Base-by-base conservation (phyloP, 2,797 vertebrate genomes). In the Tarsius wallacei region DNA sequence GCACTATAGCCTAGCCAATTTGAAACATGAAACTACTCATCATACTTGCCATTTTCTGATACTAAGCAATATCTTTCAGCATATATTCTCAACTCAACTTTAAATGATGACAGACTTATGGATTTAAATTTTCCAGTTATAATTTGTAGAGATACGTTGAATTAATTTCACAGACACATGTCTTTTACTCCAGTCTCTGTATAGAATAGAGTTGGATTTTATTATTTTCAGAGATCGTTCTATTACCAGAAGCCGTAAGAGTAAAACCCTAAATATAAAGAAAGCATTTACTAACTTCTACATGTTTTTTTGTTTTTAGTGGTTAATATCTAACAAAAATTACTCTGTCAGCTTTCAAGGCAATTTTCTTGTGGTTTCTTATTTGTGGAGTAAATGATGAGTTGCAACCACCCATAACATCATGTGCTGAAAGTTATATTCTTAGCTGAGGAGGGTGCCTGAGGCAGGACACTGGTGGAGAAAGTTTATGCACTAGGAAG, bases 301-400 rank as follows among this genome's bases (percentile, higher is more conserved):
- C 31, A 33, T 59, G 66, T 68, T 47, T 73, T 5, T 90, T 64
- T 87, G 17, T 33, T 90, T 76, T 90, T 73, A 63, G 74, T 84
- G 15, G 11, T 59, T 90, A 71, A 53, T 83, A 47, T 33, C 14
- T 73, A n/a, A 80, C 2, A 74, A 82, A 19, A 74, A 33, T 26
- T 78, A 77, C 28, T 74, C 24, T 61, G 51, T 70, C 14, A 82
- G 6, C 17, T 83, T 86, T 89, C 71, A 88, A 36, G 19, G 21
- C 42, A 88, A 84, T 91, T 88, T 94, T 84, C 24, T 68, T 85
- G 26, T 59, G n/a, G 24, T 64, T 11, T 80, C 36, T 59, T 59
- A 36, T 53, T 55, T 7, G 21, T 68, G 19, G 16, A 88, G 36
- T 57, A 82, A 82, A 71, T 55, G 64, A 68, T 83, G 15, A 66